phyloP scores from a whole-genome alignment of 1,140 invertebrate species.

The Polypedilum vanderplanki region DNA sequence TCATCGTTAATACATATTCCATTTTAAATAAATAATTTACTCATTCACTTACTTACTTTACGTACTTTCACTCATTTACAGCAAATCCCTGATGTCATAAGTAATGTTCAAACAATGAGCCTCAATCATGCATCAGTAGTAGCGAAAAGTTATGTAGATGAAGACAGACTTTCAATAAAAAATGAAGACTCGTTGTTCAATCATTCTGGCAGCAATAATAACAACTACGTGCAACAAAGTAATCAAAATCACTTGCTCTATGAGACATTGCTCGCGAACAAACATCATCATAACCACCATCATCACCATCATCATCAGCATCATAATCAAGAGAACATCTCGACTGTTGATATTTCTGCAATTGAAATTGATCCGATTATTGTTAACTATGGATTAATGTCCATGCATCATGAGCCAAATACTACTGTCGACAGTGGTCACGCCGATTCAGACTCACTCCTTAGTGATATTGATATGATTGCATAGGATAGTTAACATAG shows the following conservation, averaged over 20 bases:
- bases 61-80: not conserved
- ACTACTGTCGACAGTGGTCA: not conserved
- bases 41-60: not conserved
- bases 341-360: not conserved
- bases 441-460: not conserved
- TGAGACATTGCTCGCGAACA: not conserved
- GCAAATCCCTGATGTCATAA: constrained; percentile 24
- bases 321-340: not conserved
- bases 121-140: not conserved
- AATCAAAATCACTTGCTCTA: not conserved
- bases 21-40: not conserved
- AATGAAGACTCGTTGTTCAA: not conserved
- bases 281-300: not conserved
- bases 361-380: not conserved
- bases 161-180: not conserved
- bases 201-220: not conserved
- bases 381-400: constrained; percentile 1
- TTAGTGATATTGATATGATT: constrained; percentile 27
- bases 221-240: not conserved
- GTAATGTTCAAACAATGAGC: constrained; percentile 22
- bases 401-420: constrained; percentile 8
- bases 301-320: too few relatives aligned
- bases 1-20: too few relatives aligned
- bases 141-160: not conserved
- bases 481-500: not conserved